These are phyloP conservation scores for Lytechinus pictus DNA, from an alignment of 35 echinoderm and acorn worm genomes.

Conservation along the genomic window DNA sequence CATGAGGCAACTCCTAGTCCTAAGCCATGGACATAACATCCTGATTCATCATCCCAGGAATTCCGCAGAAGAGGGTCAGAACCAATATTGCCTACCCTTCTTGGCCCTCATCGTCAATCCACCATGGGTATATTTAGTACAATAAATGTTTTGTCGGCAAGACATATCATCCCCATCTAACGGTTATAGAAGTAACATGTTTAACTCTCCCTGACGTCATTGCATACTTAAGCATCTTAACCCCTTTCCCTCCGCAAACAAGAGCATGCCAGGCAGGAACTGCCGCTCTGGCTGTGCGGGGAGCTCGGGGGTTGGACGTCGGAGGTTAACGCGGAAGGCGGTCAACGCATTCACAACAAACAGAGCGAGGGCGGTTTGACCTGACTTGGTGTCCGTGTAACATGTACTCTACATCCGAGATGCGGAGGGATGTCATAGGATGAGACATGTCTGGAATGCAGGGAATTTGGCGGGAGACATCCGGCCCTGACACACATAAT, in stretches of 20 bases:
- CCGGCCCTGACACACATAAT: not conserved
- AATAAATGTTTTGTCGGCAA: constrained; percentile 13
- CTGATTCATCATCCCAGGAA: not conserved
- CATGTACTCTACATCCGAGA: not conserved
- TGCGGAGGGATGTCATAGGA: not conserved
- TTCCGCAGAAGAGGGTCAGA: not conserved
- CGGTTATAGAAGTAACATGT: constrained; percentile 2
- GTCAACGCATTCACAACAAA: constrained; percentile 11
- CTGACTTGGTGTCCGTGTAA: not conserved
- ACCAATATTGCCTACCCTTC: not conserved
- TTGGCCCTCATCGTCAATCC: not conserved
- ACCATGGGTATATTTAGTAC: not conserved
- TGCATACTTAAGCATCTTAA: not conserved
- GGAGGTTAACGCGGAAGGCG: not conserved
- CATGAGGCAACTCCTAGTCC: not conserved
- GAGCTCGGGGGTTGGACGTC: not conserved
- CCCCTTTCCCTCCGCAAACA: not conserved
- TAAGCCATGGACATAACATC: not conserved
- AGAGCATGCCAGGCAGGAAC: not conserved
- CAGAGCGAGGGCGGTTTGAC: not conserved
- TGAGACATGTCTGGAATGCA: not conserved
- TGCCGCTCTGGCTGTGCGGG: not conserved
- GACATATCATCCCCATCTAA: not conserved
- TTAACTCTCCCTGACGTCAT: not conserved
- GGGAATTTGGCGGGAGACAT: not conserved